These are phyloP conservation scores for Tenthredo distinguenda DNA, from an alignment of 2,888 invertebrate species.

Conservation along the genomic window DNA sequence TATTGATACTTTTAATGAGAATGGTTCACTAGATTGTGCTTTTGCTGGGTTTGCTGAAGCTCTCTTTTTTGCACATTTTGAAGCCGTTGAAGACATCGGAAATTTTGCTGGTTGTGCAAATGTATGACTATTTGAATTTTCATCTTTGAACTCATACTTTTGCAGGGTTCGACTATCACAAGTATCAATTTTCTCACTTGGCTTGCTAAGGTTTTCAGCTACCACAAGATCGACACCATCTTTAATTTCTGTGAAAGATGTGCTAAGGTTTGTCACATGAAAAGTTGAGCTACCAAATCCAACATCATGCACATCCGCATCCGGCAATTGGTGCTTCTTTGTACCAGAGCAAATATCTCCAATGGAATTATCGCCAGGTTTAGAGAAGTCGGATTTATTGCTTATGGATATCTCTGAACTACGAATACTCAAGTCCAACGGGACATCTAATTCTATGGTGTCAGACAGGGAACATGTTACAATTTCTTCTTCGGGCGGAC, in stretches of 20 bases:
- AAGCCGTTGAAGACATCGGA: not conserved
- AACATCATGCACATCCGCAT: not conserved
- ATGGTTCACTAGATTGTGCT: not conserved
- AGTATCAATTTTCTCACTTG: not conserved
- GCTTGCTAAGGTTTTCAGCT: not conserved
- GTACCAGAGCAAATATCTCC: not conserved
- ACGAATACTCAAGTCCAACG: slow-evolving; percentile 2
- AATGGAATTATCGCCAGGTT: not conserved
- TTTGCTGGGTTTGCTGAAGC: not conserved
- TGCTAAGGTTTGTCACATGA: slow-evolving; percentile 16
- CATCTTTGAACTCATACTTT: not conserved
- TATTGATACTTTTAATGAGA: slow-evolving; percentile 24
- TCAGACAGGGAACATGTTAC: not conserved
- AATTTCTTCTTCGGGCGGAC: not conserved
- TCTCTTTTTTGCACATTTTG: not conserved
- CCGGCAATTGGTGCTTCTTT: not conserved
- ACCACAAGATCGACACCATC: not conserved
- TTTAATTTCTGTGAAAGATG: not conserved
- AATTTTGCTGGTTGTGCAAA: not conserved
- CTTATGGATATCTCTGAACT: not conserved
- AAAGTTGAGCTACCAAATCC: slow-evolving; percentile 9
- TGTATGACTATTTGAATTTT: not conserved
- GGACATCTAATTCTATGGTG: not conserved
- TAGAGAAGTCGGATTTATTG: not conserved
- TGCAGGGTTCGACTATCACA: not conserved